Base-by-base conservation (phyloP, 1,140 invertebrate genomes). In the Carposina sasakii region DNA sequence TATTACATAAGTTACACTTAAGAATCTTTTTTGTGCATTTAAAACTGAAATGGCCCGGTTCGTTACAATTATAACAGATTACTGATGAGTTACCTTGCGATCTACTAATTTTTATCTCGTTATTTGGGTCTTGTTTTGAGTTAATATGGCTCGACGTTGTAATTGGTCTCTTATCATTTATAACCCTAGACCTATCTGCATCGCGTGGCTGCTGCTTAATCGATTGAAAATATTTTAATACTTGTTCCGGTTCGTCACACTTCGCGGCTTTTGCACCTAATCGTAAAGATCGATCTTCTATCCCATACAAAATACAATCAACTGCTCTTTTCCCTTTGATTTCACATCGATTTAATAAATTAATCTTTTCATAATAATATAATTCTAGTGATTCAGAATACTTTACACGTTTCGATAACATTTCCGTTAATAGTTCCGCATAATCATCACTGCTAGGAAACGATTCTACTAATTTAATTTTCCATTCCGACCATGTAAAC, bases 401-500 rank as follows among this genome's bases (percentile, higher is more conserved):
- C 4, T 26, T 24, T 10, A 19, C 33, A 13, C 43, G 16, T 33
- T 46, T 46, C 19, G 28, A 3, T 31, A 46, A 22, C 43, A 46
- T 46, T 34, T 46, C 43, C 12, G 30, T 21, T 28, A 43, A 30
- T 10, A 43, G 19, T 24, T 46, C 43, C 6, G 55, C 51, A 39
- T 53, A 57, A 31, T 56, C 44, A 30, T 57, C 49, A 22, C 16
- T 52, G 13, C 20, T n/a, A 10, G 55, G 51, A 37, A 60, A 55
- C 3, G 37, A 49, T 36, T 54, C 39, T 30, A 15, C 26, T 19
- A 60, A 37, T 23, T 47, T 39, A 3, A 31, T 3, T 36, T 60
- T 57, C 54, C 59, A 61, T 31, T 54, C 54, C 10, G 17, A 13
- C 54, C 59, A 61, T 5, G 48, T 46, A 44, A 41, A 54, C n/a